Base-by-base conservation (phyloP, 2,113 vertebrate genomes). In the Heterocephalus glaber region DNA sequence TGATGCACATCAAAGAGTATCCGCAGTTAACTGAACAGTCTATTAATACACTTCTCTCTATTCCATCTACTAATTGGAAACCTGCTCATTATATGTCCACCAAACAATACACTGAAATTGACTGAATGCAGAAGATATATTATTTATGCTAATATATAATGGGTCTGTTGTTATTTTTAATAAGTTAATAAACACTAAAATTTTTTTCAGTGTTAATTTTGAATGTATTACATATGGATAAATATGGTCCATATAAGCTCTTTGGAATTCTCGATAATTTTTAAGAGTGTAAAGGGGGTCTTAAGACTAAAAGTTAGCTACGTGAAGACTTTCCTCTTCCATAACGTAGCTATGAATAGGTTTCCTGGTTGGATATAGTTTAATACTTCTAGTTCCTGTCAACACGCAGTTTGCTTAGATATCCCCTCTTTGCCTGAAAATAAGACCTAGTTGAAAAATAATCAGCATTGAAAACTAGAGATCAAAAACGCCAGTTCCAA, bases 141-240 rank as follows among this genome's bases (percentile, higher is more conserved):
- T 90, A 94, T 35, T 89, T 94, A 91, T 86, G 87, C 49, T 92
- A 92, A 95, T 35, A 56, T 70, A 66, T 24, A 52, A 33, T 65
- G 63, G 12, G 11, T 44, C 56, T 19, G 17, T 56, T 81, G 35
- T 54, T 26, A 89, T 56, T 88, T 88, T 41, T 72, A 82, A 56
- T 77, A 28, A 76, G 52, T 76, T 63, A 74, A 66, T 52, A 81
- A 77, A 58, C 47, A 66, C 49, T 84, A 84, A 54, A 44, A 14
- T 20, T 44, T 86, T 58, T 76, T 56, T 38, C 22, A 89, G 13
- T 89, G 49, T 66, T 90, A n/a, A 90, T 76, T 90, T 76, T 30
- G 56, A 84, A 83, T 38, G 38, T 33, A 47, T 16, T 38, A 44
- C 63, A 65, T 49, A 47, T 2, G 30, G 2, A 76, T 52, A 52